phyloP scores from a whole-genome alignment of 1,140 invertebrate species.

The Heliconius nattereri region DNA sequence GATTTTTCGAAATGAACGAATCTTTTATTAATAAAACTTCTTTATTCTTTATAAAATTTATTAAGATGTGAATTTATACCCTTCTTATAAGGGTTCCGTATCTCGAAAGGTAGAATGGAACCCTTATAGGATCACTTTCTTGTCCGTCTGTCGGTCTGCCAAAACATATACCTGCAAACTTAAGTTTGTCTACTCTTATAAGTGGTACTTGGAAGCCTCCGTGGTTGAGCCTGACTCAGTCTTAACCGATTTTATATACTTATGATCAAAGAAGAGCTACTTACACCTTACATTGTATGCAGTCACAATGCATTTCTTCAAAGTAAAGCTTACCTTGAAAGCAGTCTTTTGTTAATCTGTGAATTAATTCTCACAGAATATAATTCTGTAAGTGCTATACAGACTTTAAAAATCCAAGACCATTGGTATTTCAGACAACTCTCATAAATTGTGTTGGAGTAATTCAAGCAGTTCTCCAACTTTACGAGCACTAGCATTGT shows the following conservation, averaged over 20 bases:
- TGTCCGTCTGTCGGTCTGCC: no score
- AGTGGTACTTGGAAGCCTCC: no score
- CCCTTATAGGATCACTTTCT: no score
- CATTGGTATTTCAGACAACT: constrained; percentile 2
- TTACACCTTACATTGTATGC: not conserved
- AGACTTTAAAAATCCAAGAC: not conserved
- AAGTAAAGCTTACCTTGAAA: not conserved
- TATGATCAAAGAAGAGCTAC: not conserved
- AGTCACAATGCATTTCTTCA: not conserved
- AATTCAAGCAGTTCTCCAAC: constrained; percentile 26
- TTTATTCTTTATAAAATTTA: no score
- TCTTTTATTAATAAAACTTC: not conserved
- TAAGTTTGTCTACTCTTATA: no score
- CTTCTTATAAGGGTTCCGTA: no score
- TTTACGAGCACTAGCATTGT: constrained; percentile 33
- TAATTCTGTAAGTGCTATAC: not conserved
- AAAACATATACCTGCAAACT: no score
- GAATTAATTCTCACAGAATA: not conserved
- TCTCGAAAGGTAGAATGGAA: no score
- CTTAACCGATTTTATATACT: not conserved
- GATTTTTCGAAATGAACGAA: not conserved
- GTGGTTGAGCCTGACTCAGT: no score
- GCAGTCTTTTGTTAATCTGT: not conserved
- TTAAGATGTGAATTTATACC: no score
- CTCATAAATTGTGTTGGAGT: constrained; percentile 29